phyloP scores from a whole-genome alignment of 1,140 invertebrate species.

The Sarcophaga bullata region DNA sequence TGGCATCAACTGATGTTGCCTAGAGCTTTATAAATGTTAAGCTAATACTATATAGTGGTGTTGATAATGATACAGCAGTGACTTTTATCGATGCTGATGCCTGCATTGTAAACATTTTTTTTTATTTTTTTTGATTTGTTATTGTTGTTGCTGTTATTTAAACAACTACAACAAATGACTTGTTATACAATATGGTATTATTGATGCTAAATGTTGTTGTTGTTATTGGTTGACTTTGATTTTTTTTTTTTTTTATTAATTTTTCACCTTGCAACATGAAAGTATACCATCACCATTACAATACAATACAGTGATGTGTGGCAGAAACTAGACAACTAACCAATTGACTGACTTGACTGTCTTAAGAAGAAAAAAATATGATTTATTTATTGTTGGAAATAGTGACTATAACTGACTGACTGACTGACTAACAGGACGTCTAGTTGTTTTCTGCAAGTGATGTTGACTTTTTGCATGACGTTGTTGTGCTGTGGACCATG shows the following conservation, averaged over 20 bases:
- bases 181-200: background rate
- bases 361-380: no score
- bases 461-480: background rate
- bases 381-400: no score
- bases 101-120: background rate
- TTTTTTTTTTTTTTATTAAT: background rate
- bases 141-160: background rate
- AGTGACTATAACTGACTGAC: background rate
- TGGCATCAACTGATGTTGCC: background rate
- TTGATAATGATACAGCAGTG: background rate
- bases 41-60: no score
- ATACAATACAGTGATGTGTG: background rate
- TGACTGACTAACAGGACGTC: background rate
- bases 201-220: background rate
- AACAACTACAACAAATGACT: background rate
- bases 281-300: background rate
- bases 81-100: background rate
- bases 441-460: no score
- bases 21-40: background rate
- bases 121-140: background rate
- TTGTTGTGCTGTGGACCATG: background rate
- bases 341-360: no score
- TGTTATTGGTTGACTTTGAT: background rate
- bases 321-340: background rate
- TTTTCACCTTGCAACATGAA: constrained; percentile 18